Evolutionary conservation across 2,797 vertebrate genomes (phyloP).

Genomic region (Carduelis carduelis): DNA sequence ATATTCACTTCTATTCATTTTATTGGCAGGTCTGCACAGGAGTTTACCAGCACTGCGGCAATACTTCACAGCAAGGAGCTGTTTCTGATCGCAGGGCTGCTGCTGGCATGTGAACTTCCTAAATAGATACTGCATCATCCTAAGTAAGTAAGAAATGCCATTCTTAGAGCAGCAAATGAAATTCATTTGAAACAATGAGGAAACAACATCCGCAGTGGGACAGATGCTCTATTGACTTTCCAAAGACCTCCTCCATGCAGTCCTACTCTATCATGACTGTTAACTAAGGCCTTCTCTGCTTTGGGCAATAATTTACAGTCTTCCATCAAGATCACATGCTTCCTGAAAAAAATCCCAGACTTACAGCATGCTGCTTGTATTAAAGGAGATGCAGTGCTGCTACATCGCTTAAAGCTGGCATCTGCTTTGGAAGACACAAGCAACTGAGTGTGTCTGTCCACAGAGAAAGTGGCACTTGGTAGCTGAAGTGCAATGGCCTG

Average conservation of each 20-base stretch:
- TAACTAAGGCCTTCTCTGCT: background rate
- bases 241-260: background rate
- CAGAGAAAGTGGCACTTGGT: background rate
- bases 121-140: background rate
- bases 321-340: background rate
- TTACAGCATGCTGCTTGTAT: background rate
- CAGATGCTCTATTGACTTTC: conserved; percentile 11
- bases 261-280: background rate
- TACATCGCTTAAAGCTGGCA: background rate
- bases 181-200: conserved; percentile 41
- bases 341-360: conserved; percentile 19
- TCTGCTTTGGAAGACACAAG: background rate
- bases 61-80: background rate
- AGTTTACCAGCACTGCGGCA: background rate
- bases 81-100: background rate
- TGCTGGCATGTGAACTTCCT: background rate
- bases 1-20: background rate
- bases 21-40: background rate
- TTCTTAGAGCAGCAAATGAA: conserved; percentile 51
- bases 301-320: background rate
- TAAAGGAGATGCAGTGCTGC: background rate
- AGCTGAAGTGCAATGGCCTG: background rate
- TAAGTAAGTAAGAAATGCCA: conserved; percentile 47
- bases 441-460: background rate
- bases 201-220: background rate